Evolutionary conservation across 2,113 vertebrate genomes (phyloP).

Genomic region (Marcusenius ussheri): DNA sequence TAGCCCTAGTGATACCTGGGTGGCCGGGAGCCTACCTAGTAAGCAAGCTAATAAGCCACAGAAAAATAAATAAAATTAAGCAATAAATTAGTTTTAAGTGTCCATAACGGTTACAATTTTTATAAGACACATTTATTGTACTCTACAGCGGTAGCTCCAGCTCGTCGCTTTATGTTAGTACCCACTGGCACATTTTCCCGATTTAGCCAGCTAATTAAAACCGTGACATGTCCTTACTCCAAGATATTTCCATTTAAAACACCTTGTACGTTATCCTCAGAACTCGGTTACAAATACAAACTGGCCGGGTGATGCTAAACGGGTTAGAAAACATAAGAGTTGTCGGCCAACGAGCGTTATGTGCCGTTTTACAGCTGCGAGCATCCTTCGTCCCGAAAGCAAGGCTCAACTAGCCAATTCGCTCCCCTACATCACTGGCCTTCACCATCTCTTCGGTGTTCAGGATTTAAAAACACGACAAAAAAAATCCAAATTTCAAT

Average conservation of each 20-base stretch:
- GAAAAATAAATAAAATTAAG: not conserved
- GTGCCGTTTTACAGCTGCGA: not conserved
- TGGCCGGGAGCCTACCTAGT: not conserved
- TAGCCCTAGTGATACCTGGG: not conserved
- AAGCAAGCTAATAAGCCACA: not conserved
- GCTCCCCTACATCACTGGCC: not conserved
- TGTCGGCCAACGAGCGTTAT: not conserved
- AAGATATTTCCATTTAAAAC: not conserved
- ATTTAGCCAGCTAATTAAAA: slow-evolving; percentile 10
- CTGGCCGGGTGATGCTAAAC: not conserved
- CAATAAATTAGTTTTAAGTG: not conserved
- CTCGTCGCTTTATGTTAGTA: not conserved
- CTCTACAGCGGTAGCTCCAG: not conserved
- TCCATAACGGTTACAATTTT: not conserved
- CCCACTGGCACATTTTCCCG: not conserved
- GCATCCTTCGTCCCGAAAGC: not conserved
- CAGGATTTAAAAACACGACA: not conserved
- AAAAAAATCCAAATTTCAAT: not conserved
- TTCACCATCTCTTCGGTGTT: not conserved
- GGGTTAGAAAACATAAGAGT: no score
- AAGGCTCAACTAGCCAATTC: not conserved
- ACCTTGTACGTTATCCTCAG: not conserved
- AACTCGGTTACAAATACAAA: not conserved
- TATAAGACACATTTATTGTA: not conserved
- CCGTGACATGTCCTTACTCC: not conserved